Percentiles rank a stretch among this genome's conserved stretches.
Conservation (phyloP, 2,888 invertebrate species). For the Heliconius ismenius region DNA sequence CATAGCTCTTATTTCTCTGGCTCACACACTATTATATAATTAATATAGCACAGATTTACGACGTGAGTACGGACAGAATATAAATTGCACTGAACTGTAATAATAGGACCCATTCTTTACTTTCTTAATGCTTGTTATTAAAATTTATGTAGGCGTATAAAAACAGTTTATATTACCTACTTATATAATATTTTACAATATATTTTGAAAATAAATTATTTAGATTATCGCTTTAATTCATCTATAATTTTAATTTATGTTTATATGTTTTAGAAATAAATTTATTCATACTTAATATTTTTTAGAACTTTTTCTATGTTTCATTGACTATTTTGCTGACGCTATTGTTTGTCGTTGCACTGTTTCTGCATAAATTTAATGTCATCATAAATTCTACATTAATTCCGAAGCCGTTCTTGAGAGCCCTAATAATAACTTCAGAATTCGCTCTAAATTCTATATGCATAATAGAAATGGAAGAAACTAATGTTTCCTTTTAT, state of each 20-base stretch:
- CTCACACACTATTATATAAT: constrained; percentile 73
- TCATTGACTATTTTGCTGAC: constrained; percentile 33
- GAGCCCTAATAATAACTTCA: constrained; percentile 34
- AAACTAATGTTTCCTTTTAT: constrained; percentile 19
- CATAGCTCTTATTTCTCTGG: constrained; percentile 48
- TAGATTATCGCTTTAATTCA: background rate
- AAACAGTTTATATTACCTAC: constrained; percentile 5
- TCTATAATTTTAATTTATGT: background rate
- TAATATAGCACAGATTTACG: constrained; percentile 78
- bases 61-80: constrained; percentile 71
- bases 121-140: constrained; percentile 12
- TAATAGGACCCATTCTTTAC: constrained; percentile 40
- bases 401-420: constrained; percentile 53
- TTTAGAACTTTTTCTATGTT: background rate
- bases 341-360: constrained; percentile 53
- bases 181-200: constrained; percentile 1
- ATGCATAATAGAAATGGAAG: constrained; percentile 19
- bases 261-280: background rate
- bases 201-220: background rate
- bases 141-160: constrained; percentile 7
- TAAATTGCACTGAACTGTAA: constrained; percentile 63
- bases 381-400: constrained; percentile 76
- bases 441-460: constrained; percentile 28
- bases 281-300: background rate
- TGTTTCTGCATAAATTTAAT: constrained; percentile 77